A percentile compares a stretch with the other conserved stretches of the same genome.
Evolutionary conservation across 2,797 vertebrate species (phyloP).

Genomic region (Borostomias antarcticus): DNA sequence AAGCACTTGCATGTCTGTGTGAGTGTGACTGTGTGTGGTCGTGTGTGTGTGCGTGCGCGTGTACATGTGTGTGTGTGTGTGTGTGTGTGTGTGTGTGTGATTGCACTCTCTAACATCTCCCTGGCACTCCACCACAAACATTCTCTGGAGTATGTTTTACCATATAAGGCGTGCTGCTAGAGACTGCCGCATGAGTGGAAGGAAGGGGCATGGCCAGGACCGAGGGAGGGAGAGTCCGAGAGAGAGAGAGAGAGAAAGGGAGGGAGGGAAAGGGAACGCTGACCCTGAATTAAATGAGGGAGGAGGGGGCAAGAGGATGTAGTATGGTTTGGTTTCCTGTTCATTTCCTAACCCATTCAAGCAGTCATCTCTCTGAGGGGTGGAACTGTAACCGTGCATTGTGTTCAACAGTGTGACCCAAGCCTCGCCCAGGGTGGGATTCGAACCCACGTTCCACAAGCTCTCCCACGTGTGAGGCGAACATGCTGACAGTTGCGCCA

Average conservation of each 20-base stretch:
- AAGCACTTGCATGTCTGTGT: conserved; percentile 10
- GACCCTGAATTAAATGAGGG: conserved; percentile 48
- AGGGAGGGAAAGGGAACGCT: conserved; percentile 49
- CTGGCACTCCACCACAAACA: conserved; percentile 78
- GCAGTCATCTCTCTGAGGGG: no score
- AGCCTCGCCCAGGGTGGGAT: no score
- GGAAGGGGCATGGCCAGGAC: conserved; percentile 75
- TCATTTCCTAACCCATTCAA: conserved; percentile 29
- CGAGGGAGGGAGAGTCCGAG: conserved; percentile 15
- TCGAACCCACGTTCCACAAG: no score
- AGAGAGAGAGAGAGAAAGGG: conserved; percentile 33
- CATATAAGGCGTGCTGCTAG: conserved; percentile 79
- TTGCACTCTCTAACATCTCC: conserved; percentile 73
- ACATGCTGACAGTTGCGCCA: no score
- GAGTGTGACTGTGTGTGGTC: not conserved
- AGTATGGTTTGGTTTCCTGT: conserved; percentile 71
- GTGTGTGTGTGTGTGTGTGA: conserved; percentile 38
- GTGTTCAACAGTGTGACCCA: no score
- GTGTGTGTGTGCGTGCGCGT: not conserved
- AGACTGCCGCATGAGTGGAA: conserved; percentile 74
- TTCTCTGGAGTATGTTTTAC: conserved; percentile 80
- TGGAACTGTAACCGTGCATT: no score
- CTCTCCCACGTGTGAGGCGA: no score
- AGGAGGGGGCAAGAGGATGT: conserved; percentile 71
- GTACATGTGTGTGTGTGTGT: not conserved